Base-by-base conservation (phyloP, 2,888 invertebrate genomes). In the Dicycla oo region DNA sequence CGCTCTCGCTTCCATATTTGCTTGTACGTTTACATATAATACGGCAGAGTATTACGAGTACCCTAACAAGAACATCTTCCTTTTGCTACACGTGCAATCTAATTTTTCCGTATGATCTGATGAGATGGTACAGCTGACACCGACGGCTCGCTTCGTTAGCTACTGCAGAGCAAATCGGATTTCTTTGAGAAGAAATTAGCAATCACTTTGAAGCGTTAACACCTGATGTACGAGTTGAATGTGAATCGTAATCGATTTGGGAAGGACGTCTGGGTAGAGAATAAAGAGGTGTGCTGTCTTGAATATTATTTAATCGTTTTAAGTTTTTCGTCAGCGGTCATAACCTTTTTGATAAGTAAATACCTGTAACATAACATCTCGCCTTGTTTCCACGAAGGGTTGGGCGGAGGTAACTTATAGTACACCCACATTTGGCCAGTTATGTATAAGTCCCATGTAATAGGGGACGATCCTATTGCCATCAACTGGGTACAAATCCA, bases 181-280 rank as follows among this genome's bases (percentile, higher is more conserved):
- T 92, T 91, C 93, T 93, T 93, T 91, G 90, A 91, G 89, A 91
- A 90, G 82, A 89, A 92, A 94, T 94, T 93, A 93, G 92, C 92
- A 92, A 93, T 93, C 92, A 91, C 91, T 93, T 92, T 92, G 90
- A 88, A 83, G 88, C 86, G 92, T 93, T 93, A 91, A 89, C 89
- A 90, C 90, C 89, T 88, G 85, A 81, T 82, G 85, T 80, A 82
- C 43, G 82, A 71, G 38, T 71, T 57, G 57, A 75, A 78, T 76
- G 57, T 76, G 73, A 61, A 70, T 53, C 62, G 73, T 68, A 73
- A 78, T 76, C 53, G 67, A 38, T 73, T 71, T 54, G 26, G 13
- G 13, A 47, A 69, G 26, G 23, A 71, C 60, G 11, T 54, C 8
- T 73, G 6, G 40, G 7, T 56, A 13, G 51, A 45, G 49, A n/a